These are phyloP conservation scores for Labeo catla DNA, from an alignment of 2,113 vertebrate genomes.

Conservation along the genomic window DNA sequence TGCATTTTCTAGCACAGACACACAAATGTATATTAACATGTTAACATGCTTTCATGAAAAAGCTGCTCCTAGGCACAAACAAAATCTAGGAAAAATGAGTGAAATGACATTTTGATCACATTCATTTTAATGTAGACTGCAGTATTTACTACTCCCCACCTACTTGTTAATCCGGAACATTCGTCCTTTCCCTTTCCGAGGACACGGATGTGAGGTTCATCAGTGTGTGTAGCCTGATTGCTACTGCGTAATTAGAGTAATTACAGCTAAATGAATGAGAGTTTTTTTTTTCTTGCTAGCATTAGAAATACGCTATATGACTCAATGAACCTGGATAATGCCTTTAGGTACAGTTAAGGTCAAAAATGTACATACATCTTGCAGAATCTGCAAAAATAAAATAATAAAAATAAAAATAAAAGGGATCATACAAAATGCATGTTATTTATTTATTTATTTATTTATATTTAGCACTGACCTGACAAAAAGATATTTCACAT, in stretches of 20 bases:
- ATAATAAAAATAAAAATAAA: no score
- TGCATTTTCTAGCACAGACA: neutral
- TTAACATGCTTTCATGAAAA: neutral
- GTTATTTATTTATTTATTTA: no score
- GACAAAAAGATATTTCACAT: no score
- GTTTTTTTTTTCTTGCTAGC: neutral
- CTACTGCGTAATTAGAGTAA: conserved; percentile 52
- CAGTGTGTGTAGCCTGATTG: conserved; percentile 27
- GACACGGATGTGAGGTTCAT: conserved; percentile 36
- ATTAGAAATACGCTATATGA: neutral
- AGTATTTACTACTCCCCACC: neutral
- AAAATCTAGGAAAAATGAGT: neutral
- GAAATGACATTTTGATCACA: conserved; percentile 8
- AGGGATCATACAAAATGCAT: no score
- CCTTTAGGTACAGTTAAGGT: neutral
- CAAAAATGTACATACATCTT: no score
- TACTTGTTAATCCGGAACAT: conserved; percentile 1
- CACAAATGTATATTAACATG: neutral
- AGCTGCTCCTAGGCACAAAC: neutral
- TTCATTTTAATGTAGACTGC: neutral
- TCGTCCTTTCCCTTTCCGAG: conserved; percentile 10
- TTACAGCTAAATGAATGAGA: conserved; percentile 48
- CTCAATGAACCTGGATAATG: neutral
- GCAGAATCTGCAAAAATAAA: no score
- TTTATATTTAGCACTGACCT: no score